A percentile compares a stretch with the other conserved stretches of the same genome.
These are phyloP conservation scores for Drosophila testacea DNA, from an alignment of 2,888 invertebrate species.

Conservation along the genomic window DNA sequence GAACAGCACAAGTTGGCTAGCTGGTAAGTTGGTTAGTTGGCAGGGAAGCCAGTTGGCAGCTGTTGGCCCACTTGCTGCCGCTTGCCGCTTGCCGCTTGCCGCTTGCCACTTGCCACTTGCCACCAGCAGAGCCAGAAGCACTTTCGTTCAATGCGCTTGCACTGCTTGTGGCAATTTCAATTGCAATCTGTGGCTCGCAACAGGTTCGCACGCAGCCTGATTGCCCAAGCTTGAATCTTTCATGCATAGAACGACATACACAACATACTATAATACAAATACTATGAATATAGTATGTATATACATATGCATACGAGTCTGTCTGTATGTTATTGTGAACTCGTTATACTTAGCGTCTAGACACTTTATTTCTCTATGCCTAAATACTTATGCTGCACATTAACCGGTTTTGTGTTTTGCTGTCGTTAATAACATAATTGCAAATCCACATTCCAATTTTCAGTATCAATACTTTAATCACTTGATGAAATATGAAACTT, in stretches of 20 bases:
- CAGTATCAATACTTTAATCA: slow-evolving; percentile 22
- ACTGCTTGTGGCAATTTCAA: slow-evolving; percentile 28
- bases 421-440: slow-evolving; percentile 13
- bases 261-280: neutral
- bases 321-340: slow-evolving; percentile 17
- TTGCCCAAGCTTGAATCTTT: slow-evolving; percentile 55
- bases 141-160: slow-evolving; percentile 58
- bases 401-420: slow-evolving; percentile 27
- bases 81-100: neutral
- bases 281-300: no score
- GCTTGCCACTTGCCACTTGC: slow-evolving; percentile 15
- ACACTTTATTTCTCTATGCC: slow-evolving; percentile 34
- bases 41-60: slow-evolving; percentile 18
- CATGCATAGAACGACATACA: slow-evolving; percentile 40
- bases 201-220: slow-evolving; percentile 64
- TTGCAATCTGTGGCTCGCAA: slow-evolving; percentile 35
- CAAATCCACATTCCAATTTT: slow-evolving; percentile 20
- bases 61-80: slow-evolving; percentile 55
- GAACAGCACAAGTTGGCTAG: slow-evolving; percentile 25
- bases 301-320: slow-evolving; percentile 11
- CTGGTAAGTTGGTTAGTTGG: slow-evolving; percentile 2
- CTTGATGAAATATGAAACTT: slow-evolving; percentile 14
- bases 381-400: slow-evolving; percentile 25
- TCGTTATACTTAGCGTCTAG: slow-evolving; percentile 36
- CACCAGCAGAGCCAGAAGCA: slow-evolving; percentile 47